These are phyloP conservation scores for Plagodis dolabraria DNA, from an alignment of 2,888 invertebrate genomes.

Conservation along the genomic window DNA sequence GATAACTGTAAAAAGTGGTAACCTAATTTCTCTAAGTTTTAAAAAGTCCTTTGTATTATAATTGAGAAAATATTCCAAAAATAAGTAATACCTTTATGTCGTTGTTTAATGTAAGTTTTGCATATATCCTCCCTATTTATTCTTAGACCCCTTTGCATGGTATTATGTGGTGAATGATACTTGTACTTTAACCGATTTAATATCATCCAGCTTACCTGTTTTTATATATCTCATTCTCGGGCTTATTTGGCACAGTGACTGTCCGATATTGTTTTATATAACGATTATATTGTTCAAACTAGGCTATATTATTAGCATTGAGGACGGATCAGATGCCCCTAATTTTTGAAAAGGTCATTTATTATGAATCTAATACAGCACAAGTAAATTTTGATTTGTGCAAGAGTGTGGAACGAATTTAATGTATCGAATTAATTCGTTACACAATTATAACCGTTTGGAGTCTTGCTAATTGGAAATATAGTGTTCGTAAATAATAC, in stretches of 20 bases:
- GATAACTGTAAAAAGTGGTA: conserved; percentile 76
- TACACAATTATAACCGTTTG: too few species aligned
- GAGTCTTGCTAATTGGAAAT: too few species aligned
- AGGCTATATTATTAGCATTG: too few species aligned
- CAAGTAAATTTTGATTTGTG: background rate
- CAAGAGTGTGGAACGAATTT: background rate
- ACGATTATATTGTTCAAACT: background rate
- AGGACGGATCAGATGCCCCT: too few species aligned
- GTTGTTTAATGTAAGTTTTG: conserved; percentile 79
- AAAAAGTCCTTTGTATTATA: conserved; percentile 41
- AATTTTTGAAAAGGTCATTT: too few species aligned
- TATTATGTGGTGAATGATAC: conserved; percentile 30
- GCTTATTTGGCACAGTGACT: conserved; percentile 17
- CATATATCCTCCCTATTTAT: conserved; percentile 39
- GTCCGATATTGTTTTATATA: background rate
- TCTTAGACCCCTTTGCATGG: conserved; percentile 30
- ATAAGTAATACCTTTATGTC: conserved; percentile 31
- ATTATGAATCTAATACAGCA: background rate
- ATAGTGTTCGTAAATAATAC: too few species aligned
- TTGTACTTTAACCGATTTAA: conserved; percentile 9
- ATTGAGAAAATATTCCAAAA: conserved; percentile 17
- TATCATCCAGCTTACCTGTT: conserved; percentile 4
- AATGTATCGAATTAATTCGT: background rate
- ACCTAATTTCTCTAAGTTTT: conserved; percentile 76
- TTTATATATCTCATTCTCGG: background rate